A percentile compares a stretch with the other conserved stretches of the same genome.
These are phyloP conservation scores for Pentamera pediparva DNA, from an alignment of 53 echinoderm and acorn worm genomes.

Conservation along the genomic window DNA sequence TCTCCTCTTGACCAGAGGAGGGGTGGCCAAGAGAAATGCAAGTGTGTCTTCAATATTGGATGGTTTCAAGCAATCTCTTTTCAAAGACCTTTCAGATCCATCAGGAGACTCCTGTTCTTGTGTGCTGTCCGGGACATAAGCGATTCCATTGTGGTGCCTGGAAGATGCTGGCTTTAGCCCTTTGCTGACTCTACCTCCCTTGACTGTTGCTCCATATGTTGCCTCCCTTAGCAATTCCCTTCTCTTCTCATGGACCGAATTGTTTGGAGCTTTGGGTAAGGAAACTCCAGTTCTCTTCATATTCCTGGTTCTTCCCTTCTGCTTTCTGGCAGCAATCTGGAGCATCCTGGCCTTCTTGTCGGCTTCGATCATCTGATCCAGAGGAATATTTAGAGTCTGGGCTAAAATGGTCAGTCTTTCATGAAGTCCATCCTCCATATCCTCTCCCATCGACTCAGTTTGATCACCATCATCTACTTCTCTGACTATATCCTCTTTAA, in stretches of 20 bases:
- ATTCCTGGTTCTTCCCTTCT: background rate
- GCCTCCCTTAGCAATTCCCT: too few species aligned
- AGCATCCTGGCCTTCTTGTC: conserved; percentile 18
- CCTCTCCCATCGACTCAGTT: background rate
- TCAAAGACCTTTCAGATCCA: conserved; percentile 26
- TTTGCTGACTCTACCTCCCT: too few species aligned
- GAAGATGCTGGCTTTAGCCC: too few species aligned
- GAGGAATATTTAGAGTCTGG: conserved; percentile 17
- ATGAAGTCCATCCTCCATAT: background rate
- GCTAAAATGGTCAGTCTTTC: conserved; percentile 14
- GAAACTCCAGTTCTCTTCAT: too few species aligned
- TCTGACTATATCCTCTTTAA: background rate
- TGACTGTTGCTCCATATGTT: too few species aligned
- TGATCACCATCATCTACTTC: background rate
- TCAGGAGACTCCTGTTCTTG: too few species aligned
- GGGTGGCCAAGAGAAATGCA: conserved; percentile 81
- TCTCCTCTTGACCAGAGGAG: conserved; percentile 48
- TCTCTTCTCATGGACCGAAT: too few species aligned
- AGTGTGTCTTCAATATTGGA: conserved; percentile 78
- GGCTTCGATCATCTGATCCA: conserved; percentile 12
- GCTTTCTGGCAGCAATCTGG: background rate
- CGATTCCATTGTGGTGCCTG: too few species aligned
- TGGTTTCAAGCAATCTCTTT: conserved; percentile 13
- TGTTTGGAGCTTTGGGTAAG: too few species aligned
- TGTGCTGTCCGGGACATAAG: too few species aligned